phyloP scores from a whole-genome alignment of 2,797 vertebrate genomes.

The Anabas testudineus region DNA sequence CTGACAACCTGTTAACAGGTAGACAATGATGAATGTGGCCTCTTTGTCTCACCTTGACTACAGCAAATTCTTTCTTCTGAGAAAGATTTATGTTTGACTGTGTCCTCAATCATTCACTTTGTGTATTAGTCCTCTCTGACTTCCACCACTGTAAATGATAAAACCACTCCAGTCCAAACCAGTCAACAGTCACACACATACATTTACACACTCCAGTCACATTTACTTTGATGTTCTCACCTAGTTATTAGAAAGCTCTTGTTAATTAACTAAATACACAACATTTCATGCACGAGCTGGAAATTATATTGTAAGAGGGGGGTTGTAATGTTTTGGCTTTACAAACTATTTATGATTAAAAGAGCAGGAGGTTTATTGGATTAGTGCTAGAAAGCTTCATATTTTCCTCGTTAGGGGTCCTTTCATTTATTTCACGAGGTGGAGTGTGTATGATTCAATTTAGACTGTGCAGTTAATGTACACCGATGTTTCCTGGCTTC shows the following conservation, averaged over 20 bases:
- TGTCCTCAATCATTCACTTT: slow-evolving; percentile 7
- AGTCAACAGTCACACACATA: not conserved
- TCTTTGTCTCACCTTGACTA: slow-evolving; percentile 27
- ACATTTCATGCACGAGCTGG: too few relatives aligned
- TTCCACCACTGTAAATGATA: not conserved
- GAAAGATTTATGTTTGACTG: slow-evolving; percentile 12
- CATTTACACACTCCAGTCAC: too few relatives aligned
- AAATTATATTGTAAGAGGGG: too few relatives aligned
- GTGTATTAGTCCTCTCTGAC: not conserved
- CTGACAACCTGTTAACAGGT: not conserved
- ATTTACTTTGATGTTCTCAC: not conserved
- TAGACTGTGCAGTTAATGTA: not conserved
- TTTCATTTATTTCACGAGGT: too few relatives aligned
- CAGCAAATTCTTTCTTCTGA: slow-evolving; percentile 6
- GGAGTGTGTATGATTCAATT: too few relatives aligned
- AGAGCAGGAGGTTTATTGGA: not conserved
- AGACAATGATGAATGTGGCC: not conserved
- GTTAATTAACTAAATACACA: not conserved
- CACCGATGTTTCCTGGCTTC: not conserved
- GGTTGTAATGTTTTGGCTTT: not conserved
- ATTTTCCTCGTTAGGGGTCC: not conserved
- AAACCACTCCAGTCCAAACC: not conserved
- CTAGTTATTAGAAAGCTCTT: not conserved
- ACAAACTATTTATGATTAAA: not conserved
- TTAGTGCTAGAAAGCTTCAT: not conserved